phyloP scores from a whole-genome alignment of 2,113 vertebrate genomes.

The Gambusia affinis region DNA sequence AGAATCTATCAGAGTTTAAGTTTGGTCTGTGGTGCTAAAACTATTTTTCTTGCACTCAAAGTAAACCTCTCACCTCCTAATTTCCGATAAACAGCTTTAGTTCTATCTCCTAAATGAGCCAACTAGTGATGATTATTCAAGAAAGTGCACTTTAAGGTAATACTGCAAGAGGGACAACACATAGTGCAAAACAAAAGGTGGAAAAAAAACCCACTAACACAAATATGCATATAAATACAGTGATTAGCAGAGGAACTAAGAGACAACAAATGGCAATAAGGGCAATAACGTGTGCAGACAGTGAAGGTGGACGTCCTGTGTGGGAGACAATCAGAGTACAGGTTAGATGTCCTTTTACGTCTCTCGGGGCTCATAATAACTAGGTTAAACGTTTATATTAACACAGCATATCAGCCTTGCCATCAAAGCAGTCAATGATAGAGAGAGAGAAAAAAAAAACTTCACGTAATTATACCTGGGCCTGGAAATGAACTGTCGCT shows the following conservation, averaged over 20 bases:
- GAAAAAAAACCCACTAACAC: slow-evolving; percentile 23
- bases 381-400: slow-evolving; percentile 84
- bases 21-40: neutral
- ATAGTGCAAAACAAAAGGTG: slow-evolving; percentile 46
- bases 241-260: slow-evolving; percentile 53
- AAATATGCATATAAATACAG: slow-evolving; percentile 23
- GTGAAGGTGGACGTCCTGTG: slow-evolving; percentile 59
- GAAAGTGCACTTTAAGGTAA: slow-evolving; percentile 60
- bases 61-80: neutral
- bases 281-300: slow-evolving; percentile 46
- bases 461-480: slow-evolving; percentile 81
- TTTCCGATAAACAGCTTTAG: slow-evolving; percentile 47
- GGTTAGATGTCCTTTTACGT: slow-evolving; percentile 77
- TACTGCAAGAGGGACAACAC: slow-evolving; percentile 52
- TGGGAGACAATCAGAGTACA: slow-evolving; percentile 70
- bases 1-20: neutral
- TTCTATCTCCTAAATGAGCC: slow-evolving; percentile 34
- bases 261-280: slow-evolving; percentile 46
- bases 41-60: neutral
- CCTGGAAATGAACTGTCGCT: slow-evolving; percentile 82
- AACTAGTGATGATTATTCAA: slow-evolving; percentile 31
- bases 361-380: slow-evolving; percentile 79
- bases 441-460: slow-evolving; percentile 56
- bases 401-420: slow-evolving; percentile 80
- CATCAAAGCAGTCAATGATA: slow-evolving; percentile 83